Evolutionary conservation across 2,113 vertebrate species (phyloP).

Genomic region (Puntigrus tetrazona): DNA sequence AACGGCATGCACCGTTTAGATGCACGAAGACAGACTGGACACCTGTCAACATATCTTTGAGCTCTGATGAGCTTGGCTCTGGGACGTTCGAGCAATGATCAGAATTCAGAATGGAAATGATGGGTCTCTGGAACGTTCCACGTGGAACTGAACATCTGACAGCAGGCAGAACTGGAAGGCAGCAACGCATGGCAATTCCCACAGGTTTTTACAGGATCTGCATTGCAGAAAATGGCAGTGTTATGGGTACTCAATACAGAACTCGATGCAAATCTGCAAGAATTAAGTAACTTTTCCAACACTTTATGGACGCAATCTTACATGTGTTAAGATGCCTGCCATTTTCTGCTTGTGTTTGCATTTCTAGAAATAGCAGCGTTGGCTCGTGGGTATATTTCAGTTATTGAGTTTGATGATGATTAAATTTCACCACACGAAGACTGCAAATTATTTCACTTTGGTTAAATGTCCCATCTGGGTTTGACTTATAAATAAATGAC

Average conservation of each 20-base stretch:
- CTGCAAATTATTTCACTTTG: not conserved
- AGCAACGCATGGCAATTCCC: conserved; percentile 1
- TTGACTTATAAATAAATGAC: not conserved
- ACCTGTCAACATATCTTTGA: conserved; percentile 45
- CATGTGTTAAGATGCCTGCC: not conserved
- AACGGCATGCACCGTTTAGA: conserved; percentile 30
- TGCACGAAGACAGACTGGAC: conserved; percentile 22
- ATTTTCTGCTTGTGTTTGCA: not conserved
- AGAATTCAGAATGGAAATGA: conserved; percentile 36
- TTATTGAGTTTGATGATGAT: not conserved
- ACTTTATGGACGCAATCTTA: not conserved
- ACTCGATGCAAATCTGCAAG: not conserved
- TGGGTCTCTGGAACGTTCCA: conserved; percentile 29
- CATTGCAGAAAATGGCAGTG: not conserved
- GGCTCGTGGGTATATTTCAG: not conserved
- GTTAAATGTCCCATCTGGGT: not conserved
- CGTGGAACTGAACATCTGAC: conserved; percentile 29
- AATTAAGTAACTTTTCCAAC: not conserved
- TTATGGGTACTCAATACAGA: not conserved
- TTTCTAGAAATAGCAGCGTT: not conserved
- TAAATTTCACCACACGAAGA: not conserved
- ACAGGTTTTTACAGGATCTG: not conserved
- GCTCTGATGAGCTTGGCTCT: conserved; percentile 26
- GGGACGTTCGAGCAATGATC: conserved; percentile 17
- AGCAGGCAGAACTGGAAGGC: conserved; percentile 1